These are phyloP conservation scores for Capromys pilorides DNA, from an alignment of 2,797 vertebrate species.

Conservation along the genomic window DNA sequence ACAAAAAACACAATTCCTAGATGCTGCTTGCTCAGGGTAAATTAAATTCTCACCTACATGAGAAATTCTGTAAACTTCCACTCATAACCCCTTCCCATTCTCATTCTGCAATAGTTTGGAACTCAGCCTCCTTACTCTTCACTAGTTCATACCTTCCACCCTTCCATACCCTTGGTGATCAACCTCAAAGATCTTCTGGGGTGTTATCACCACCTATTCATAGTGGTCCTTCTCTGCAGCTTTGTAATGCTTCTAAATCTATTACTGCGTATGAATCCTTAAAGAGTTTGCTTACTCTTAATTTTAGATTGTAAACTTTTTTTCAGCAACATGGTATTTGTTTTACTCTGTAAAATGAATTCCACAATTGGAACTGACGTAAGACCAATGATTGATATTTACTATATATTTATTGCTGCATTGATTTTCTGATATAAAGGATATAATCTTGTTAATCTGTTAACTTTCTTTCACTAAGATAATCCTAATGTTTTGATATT, in stretches of 20 bases:
- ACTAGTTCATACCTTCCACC: not conserved
- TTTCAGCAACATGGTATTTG: not conserved
- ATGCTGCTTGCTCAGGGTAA: constrained; percentile 44
- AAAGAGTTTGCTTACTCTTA: not conserved
- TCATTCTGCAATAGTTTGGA: not conserved
- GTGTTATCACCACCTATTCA: not conserved
- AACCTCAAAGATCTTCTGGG: not conserved
- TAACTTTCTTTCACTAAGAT: not conserved
- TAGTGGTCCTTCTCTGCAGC: not conserved
- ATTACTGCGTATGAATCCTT: not conserved
- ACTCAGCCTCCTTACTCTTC: not conserved
- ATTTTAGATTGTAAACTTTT: not conserved
- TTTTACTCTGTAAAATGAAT: not conserved
- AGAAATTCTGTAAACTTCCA: not conserved
- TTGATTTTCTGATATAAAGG: not conserved
- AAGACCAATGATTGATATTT: not conserved
- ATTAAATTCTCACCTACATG: constrained; percentile 51
- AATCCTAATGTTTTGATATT: not conserved
- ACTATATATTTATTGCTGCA: not conserved
- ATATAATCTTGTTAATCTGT: not conserved
- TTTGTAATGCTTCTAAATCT: not conserved
- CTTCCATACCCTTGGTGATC: not conserved
- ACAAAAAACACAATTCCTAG: not conserved
- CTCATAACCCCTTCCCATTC: not conserved
- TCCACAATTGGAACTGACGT: not conserved